Base-by-base conservation (phyloP, 2,888 invertebrate genomes). In the Ophion ventricosus region DNA sequence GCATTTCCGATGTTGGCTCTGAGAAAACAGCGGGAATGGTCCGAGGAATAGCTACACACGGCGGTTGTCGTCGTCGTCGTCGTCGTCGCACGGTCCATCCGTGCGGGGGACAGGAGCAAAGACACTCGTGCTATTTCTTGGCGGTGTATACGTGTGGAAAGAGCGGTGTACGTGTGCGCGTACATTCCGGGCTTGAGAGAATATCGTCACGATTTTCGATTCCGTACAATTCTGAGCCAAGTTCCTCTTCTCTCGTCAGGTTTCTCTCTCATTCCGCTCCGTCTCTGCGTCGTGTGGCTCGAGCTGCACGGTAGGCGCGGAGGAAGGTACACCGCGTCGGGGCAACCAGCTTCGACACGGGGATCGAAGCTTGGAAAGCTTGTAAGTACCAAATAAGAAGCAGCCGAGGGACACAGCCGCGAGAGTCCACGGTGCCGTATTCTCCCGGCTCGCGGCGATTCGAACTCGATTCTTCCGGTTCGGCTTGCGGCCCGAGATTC, bases 131-230 rank as follows among this genome's bases (percentile, higher is more conserved):
- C 26, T 67, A 20, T 49, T 72, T 70, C 70, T 49, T 26, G 2
- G 63, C 56, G 20, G 2, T 11, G 17, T 43, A n/a, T 35, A 2
- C 11, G 20, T 35, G 35, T 57, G 7, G 11, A 17, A 10, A 14
- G 3, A 61, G 25, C 4, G 14, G 7, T 49, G 35, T 25, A 59
- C 20, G 20, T 59, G 25, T 17, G 59, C 49, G 26, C 20, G 8
- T 49, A 75, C 59, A 69, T 61, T 69, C 54, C 56, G 26, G 76
- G 56, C 63, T 56, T 49, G 75, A 83, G 77, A 29, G 69, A 80
- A 70, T 84, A 73, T 74, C 59, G 84, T 81, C 81, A 81, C 81
- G 84, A 84, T 84, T 84, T 80, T 80, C 80, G 80, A 84, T 80
- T 84, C 80, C 73, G n/a, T 64, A 25, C 82, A 26, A 69, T 63